phyloP scores from a whole-genome alignment of 2,797 vertebrate species.

The Pseudochromis fuscus region DNA sequence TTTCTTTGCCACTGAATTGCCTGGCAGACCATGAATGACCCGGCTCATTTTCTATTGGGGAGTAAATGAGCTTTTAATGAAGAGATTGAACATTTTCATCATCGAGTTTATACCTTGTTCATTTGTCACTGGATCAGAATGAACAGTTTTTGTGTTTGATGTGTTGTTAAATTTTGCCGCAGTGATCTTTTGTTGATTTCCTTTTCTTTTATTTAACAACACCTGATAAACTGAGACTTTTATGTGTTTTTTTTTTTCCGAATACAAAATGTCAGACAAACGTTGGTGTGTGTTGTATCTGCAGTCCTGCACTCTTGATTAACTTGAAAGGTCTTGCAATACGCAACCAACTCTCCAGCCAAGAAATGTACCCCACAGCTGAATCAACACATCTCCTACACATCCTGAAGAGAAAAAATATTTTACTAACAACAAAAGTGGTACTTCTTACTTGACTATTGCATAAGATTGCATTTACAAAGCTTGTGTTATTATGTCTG shows the following conservation, averaged over 20 bases:
- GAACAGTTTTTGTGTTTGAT: neutral
- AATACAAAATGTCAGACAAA: too few relatives aligned
- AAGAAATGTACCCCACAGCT: neutral
- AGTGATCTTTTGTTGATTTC: neutral
- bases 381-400: slow-evolving; percentile 24
- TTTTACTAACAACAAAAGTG: neutral
- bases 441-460: slow-evolving; percentile 44
- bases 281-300: too few relatives aligned
- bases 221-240: too few relatives aligned
- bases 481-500: slow-evolving; percentile 30
- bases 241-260: neutral
- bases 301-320: too few relatives aligned
- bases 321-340: neutral
- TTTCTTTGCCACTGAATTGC: slow-evolving; percentile 48
- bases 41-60: slow-evolving; percentile 48
- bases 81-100: slow-evolving; percentile 52
- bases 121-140: slow-evolving; percentile 37
- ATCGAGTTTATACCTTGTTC: slow-evolving; percentile 50
- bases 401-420: neutral
- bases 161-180: neutral
- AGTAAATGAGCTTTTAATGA: slow-evolving; percentile 68
- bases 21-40: slow-evolving; percentile 53
- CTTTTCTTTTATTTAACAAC: neutral
- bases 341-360: neutral
- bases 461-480: slow-evolving; percentile 50